Percentiles rank a stretch among this genome's conserved stretches.
Conservation (phyloP, 2,888 invertebrate species). For the Leucophora obtusa region DNA sequence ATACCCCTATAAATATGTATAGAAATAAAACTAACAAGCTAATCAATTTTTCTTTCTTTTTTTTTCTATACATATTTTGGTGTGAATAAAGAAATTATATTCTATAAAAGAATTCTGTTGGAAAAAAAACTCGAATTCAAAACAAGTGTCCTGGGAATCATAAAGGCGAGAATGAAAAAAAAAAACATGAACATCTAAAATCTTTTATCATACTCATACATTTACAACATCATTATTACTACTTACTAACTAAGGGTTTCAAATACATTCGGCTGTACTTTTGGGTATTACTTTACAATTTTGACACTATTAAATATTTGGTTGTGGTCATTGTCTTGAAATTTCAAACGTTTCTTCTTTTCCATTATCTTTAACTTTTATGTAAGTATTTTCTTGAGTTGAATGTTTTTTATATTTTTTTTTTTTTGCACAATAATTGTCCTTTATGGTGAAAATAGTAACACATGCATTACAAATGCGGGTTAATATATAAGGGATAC, state of each 20-base stretch:
- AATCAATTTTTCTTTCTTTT: slow-evolving; percentile 42
- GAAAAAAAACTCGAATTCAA: slow-evolving; percentile 24
- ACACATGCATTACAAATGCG: slow-evolving; percentile 53
- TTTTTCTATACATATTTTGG: slow-evolving; percentile 11
- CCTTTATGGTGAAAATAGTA: slow-evolving; percentile 23
- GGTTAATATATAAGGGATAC: slow-evolving; percentile 40
- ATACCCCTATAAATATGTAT: slow-evolving; percentile 9
- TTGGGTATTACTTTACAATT: slow-evolving; percentile 41
- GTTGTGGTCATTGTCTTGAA: slow-evolving; percentile 52
- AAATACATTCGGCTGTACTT: slow-evolving; percentile 37
- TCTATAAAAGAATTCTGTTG: slow-evolving; percentile 43
- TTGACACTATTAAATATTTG: slow-evolving; percentile 44
- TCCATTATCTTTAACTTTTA: neutral
- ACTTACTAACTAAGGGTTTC: slow-evolving; percentile 26
- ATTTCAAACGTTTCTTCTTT: slow-evolving; percentile 22
- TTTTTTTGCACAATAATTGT: slow-evolving; percentile 47
- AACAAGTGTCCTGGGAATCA: slow-evolving; percentile 60
- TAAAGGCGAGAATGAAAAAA: slow-evolving; percentile 30
- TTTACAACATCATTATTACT: slow-evolving; percentile 56
- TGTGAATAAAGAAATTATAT: slow-evolving; percentile 44
- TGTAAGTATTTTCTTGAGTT: neutral
- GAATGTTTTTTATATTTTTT: neutral
- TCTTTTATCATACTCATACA: slow-evolving; percentile 47
- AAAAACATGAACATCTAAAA: slow-evolving; percentile 54
- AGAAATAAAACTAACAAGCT: slow-evolving; percentile 45